Evolutionary conservation across 2,797 vertebrate species (phyloP), one percentile per base, ranked within the genome.

Genomic region (Pseudocheirus occidentalis): DNA sequence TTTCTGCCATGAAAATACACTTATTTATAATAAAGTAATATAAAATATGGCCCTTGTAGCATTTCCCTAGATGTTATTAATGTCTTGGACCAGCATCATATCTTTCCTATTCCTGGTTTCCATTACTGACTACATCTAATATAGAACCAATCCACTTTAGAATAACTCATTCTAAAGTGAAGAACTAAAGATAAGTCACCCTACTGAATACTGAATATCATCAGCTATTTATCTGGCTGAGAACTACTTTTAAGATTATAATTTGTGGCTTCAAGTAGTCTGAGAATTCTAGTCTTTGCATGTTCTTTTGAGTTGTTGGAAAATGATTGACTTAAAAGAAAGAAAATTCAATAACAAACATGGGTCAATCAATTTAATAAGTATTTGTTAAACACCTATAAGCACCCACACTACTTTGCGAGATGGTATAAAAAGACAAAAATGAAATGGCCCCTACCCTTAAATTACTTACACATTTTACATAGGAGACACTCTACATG

Each of bases 231-330:
- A 81, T 62, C 29, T 13, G 40, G 13, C 28, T 92, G 55, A 90
- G 34, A 96, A 62, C 5, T 87, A 5, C 90, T 94, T 93, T 91
- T 50, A 91, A 66, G 89, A 90, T 89, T 95, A 40, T 16, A 54
- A 9, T 89, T 58, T 66, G 53, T 66, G 55, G 90, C 92, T 58
- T 55, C 46, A 40, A 91, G 40, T 91, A 66, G 55, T 14, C 2
- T 90, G 4, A 28, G 24, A 54, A 24, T 93, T 91, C 50, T 28
- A 91, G 27, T 55, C 46, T 58, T 93, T 89, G 58, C 46, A 56
- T 58, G 14, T 73, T 94, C 89, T 87, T 91, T 95, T 90, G 57
- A 58, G 59, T 91, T 95, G 87, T 90, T 94, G 46, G 87, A 93
- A 52, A 55, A 56, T 92, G 62, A 73, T 9, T 73, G 4, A 90